A percentile compares a stretch with the other conserved stretches of the same genome.
Conservation (phyloP, 2,888 invertebrate genomes). For the Serripes groenlandicus region DNA sequence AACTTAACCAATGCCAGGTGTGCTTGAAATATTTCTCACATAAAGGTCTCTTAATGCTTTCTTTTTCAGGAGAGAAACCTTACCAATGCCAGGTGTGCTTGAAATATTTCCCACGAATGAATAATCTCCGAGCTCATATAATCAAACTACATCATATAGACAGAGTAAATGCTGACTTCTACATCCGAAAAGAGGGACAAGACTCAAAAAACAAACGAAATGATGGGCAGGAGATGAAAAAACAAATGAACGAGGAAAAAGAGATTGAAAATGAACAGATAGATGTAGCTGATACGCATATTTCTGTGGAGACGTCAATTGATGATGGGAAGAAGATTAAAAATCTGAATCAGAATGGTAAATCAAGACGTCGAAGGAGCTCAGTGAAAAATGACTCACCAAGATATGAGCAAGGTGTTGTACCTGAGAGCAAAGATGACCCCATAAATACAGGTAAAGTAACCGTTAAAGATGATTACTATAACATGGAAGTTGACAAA, state of each 20-base stretch:
- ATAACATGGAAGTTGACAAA: not conserved
- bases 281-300: too few species aligned
- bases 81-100: slow-evolving; percentile 45
- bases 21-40: slow-evolving; percentile 47
- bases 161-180: slow-evolving; percentile 20
- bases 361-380: too few species aligned
- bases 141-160: slow-evolving; percentile 43
- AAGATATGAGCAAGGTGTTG: not conserved
- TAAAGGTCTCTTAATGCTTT: too few species aligned
- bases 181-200: slow-evolving; percentile 23
- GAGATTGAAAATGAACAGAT: not conserved
- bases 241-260: not conserved
- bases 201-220: not conserved
- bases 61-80: slow-evolving; percentile 54
- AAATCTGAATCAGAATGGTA: too few species aligned
- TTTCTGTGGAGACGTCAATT: too few species aligned
- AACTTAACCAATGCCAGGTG: slow-evolving; percentile 44
- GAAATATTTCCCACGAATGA: slow-evolving; percentile 52
- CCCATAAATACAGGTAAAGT: not conserved
- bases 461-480: not conserved
- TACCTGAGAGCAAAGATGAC: not conserved
- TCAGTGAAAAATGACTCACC: too few species aligned
- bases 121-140: slow-evolving; percentile 49
- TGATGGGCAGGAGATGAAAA: too few species aligned
- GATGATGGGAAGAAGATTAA: too few species aligned